These are phyloP conservation scores for Hozukius guyotensis DNA, from an alignment of 2,797 vertebrate genomes.

Conservation along the genomic window DNA sequence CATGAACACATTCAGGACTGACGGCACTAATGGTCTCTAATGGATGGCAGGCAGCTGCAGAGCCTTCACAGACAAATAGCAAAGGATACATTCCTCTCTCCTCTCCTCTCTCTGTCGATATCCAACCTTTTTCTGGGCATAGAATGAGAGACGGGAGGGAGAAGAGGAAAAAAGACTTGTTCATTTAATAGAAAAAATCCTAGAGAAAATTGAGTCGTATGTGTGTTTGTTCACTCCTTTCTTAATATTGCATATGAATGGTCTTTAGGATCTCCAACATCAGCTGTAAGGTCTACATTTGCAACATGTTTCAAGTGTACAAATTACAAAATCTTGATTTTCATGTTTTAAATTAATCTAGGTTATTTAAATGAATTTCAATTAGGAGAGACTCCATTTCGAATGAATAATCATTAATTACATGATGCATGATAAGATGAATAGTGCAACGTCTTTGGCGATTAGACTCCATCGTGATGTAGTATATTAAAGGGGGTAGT, in stretches of 20 bases:
- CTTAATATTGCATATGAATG: background rate
- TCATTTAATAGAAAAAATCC: background rate
- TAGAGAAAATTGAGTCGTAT: background rate
- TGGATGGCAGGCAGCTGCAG: conserved; percentile 50
- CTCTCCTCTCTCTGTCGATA: conserved; percentile 21
- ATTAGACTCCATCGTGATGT: no score
- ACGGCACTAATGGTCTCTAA: conserved; percentile 62
- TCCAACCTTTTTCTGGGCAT: conserved; percentile 25
- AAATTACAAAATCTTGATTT: background rate
- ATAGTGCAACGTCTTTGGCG: no score
- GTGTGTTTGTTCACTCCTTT: background rate
- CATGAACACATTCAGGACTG: conserved; percentile 30
- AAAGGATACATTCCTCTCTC: conserved; percentile 31
- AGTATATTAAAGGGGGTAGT: no score
- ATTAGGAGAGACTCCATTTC: no score
- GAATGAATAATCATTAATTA: no score
- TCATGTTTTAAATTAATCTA: background rate
- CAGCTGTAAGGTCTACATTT: background rate
- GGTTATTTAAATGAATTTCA: background rate
- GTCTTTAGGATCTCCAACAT: background rate
- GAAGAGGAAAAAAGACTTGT: background rate
- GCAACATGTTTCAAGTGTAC: background rate
- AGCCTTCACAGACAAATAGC: conserved; percentile 33
- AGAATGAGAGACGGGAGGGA: background rate
- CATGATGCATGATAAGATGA: no score